Conservation (phyloP, 2,113 vertebrate species). For the Odobenus rosmarus region DNA sequence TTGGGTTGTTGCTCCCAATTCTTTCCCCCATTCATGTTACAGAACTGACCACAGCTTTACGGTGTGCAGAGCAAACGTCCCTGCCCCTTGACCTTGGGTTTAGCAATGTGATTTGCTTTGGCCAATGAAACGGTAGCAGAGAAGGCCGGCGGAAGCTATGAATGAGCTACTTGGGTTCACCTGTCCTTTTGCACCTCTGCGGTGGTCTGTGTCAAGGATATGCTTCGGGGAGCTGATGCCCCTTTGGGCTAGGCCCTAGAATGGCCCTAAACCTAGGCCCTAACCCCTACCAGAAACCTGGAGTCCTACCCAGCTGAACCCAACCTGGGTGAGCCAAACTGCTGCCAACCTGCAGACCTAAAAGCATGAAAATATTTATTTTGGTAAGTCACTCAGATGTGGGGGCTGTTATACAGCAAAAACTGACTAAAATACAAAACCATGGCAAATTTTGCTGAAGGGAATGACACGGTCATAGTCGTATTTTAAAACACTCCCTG, state of each 20-base stretch:
- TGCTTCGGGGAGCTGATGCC: background rate
- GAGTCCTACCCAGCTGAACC: background rate
- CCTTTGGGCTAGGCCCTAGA: background rate
- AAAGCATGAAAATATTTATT: background rate
- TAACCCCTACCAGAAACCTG: background rate
- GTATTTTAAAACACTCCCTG: background rate
- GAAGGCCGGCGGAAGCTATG: background rate
- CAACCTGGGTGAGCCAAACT: background rate
- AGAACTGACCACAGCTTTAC: background rate
- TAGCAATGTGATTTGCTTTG: background rate
- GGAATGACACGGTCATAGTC: background rate
- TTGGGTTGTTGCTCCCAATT: background rate
- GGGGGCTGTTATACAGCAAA: background rate
- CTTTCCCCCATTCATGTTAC: background rate
- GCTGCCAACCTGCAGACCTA: background rate
- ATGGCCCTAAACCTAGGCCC: too few species aligned
- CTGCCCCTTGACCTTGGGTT: slow-evolving; percentile 11
- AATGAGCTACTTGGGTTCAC: background rate
- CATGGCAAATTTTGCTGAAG: background rate
- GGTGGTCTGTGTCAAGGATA: background rate
- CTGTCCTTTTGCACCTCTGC: background rate
- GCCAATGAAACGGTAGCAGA: slow-evolving; percentile 21
- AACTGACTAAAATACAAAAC: slow-evolving; percentile 23
- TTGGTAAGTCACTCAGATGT: background rate
- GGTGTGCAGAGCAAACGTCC: background rate